Evolutionary conservation across 2,888 invertebrate genomes (phyloP), one percentile per base, ranked within the genome.

Genomic region (Epiblema foenella): DNA sequence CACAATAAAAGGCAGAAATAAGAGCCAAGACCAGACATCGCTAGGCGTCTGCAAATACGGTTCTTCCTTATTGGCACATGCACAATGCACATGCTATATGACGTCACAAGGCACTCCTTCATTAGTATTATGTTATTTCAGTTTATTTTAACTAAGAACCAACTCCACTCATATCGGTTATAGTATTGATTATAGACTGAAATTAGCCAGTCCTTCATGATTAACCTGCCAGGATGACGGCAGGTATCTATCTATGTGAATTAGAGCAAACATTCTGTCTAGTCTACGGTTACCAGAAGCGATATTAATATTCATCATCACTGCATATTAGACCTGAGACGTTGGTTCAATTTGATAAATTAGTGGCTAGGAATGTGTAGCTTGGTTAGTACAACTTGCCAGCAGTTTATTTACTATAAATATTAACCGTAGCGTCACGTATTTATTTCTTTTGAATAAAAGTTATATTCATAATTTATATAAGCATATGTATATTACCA

Each of bases 281-380:
- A 37, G 37, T 68, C 54, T 60, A 33, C 87, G 81, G 83, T 79
- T 88, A 86, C 85, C 86, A 82, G 81, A 80, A 85, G 81, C 81
- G 84, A 79, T 89, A 93, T 93, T 91, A 92, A 93, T 93, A 88
- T 88, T 88, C 87, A 88, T 88, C 86, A 86, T 85, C 82, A 76
- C 72, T 75, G 70, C 76, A 74, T 76, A 77, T 76, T 77, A 78
- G 78, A 82, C 79, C 78, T 77, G 78, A 81, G 82, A 81, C 78
- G 78, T 76, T 83, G 81, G 83, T 83, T 80, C 79, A 82, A 80
- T 82, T 80, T 81, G 81, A 78, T 80, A 78, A 77, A 78, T 77
- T 77, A 73, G 75, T 74, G 66, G 51, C 58, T 42, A 51, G 58
- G 51, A 46, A 60, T 37, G 42, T 54, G 59, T 46, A 9, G 18